Evolutionary conservation across 2,888 invertebrate genomes (phyloP).

Genomic region (Lochmaea capreae): DNA sequence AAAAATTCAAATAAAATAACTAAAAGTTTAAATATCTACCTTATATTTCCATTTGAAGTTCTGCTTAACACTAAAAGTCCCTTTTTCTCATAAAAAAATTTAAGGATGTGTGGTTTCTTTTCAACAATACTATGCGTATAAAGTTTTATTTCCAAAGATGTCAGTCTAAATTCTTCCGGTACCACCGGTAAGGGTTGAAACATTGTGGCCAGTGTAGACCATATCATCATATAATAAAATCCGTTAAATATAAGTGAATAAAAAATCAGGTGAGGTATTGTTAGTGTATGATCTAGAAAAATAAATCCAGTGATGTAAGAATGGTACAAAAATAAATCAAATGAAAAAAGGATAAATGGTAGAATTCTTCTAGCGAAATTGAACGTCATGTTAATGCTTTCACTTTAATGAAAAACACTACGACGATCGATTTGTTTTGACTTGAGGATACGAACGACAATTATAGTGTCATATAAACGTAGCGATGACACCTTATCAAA

Average conservation of each 20-base stretch:
- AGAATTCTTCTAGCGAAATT: slow-evolving; percentile 21
- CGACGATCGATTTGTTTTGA: background rate
- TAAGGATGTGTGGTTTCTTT: slow-evolving; percentile 13
- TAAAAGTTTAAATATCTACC: background rate
- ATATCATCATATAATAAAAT: slow-evolving; percentile 28
- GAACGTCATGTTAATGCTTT: background rate
- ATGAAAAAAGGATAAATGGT: slow-evolving; percentile 7
- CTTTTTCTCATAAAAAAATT: slow-evolving; percentile 25
- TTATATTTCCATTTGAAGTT: slow-evolving; percentile 17
- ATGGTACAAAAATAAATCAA: slow-evolving; percentile 24
- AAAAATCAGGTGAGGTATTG: background rate
- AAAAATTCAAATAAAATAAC: background rate
- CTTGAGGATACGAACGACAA: background rate
- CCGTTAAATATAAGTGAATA: slow-evolving; percentile 11
- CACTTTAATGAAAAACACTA: background rate
- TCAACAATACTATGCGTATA: slow-evolving; percentile 16
- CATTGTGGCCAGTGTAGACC: slow-evolving; percentile 24
- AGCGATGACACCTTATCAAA: no score
- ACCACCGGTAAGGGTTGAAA: slow-evolving; percentile 20
- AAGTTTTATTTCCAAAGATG: slow-evolving; percentile 23
- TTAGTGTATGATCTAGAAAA: slow-evolving; percentile 1
- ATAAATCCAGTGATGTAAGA: slow-evolving; percentile 24
- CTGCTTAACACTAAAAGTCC: slow-evolving; percentile 8
- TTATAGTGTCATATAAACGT: no score
- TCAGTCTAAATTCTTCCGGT: slow-evolving; percentile 15